Evolutionary conservation across 2,797 vertebrate genomes (phyloP).

Genomic region (Microtus californicus): DNA sequence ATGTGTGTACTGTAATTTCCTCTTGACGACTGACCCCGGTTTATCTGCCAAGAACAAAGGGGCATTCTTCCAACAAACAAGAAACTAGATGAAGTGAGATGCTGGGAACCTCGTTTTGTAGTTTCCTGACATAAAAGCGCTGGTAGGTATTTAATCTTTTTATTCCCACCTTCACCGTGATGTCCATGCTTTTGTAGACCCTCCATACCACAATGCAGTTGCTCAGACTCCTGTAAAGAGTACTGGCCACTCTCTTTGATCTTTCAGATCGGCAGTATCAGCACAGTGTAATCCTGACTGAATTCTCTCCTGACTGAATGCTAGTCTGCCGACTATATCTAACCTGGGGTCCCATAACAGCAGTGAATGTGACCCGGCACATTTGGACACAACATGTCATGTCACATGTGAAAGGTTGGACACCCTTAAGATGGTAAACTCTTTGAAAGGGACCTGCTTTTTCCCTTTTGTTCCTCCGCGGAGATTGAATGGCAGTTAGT

Average conservation of each 20-base stretch:
- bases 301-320: neutral
- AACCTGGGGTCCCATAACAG: neutral
- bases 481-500: neutral
- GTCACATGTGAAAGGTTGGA: neutral
- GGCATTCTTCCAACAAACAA: neutral
- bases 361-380: neutral
- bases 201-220: neutral
- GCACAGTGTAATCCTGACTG: neutral
- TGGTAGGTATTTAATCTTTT: neutral
- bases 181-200: neutral
- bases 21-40: neutral
- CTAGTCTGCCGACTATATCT: neutral
- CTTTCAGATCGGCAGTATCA: neutral
- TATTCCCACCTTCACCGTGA: neutral
- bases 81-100: constrained; percentile 26
- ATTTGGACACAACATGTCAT: too few species aligned
- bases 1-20: neutral
- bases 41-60: neutral
- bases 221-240: neutral
- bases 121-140: neutral
- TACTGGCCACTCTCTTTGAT: neutral
- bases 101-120: neutral
- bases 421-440: neutral
- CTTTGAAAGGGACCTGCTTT: neutral
- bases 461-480: neutral